Conservation (phyloP, 2,797 vertebrate species). For the Heterohyrax brucei region DNA sequence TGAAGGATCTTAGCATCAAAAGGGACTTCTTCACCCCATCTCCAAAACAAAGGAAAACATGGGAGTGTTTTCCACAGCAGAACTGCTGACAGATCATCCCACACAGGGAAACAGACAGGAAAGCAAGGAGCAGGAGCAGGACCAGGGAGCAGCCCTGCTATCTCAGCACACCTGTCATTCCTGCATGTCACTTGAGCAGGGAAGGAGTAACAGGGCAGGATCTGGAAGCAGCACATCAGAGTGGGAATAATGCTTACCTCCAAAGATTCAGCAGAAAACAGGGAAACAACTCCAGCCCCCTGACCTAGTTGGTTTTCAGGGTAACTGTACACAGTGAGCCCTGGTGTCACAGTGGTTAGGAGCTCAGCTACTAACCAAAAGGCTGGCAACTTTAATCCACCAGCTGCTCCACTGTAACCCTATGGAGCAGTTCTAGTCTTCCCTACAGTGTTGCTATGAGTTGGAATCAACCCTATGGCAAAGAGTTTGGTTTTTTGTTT, state of each 20-base stretch:
- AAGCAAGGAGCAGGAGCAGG: background rate
- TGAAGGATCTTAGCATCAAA: background rate
- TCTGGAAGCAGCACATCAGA: background rate
- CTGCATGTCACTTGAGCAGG: background rate
- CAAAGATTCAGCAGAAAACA: background rate
- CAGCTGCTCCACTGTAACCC: too few relatives aligned
- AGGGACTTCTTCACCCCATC: background rate
- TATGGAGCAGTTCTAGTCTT: too few relatives aligned
- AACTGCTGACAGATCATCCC: background rate
- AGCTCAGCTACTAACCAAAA: too few relatives aligned
- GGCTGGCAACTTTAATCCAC: too few relatives aligned
- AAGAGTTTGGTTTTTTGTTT: too few relatives aligned
- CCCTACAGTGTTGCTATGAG: too few relatives aligned
- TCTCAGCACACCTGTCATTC: too few relatives aligned
- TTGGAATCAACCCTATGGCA: too few relatives aligned
- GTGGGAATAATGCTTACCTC: background rate
- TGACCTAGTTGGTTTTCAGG: background rate
- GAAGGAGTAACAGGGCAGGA: background rate
- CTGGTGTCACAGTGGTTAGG: too few relatives aligned
- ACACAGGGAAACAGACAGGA: background rate
- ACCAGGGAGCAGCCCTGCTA: background rate
- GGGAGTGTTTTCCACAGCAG: background rate
- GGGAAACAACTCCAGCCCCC: background rate
- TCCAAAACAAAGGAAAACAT: background rate
- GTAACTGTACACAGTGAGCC: background rate